Conservation (phyloP, 1,140 invertebrate species). For the Euura lappo region DNA sequence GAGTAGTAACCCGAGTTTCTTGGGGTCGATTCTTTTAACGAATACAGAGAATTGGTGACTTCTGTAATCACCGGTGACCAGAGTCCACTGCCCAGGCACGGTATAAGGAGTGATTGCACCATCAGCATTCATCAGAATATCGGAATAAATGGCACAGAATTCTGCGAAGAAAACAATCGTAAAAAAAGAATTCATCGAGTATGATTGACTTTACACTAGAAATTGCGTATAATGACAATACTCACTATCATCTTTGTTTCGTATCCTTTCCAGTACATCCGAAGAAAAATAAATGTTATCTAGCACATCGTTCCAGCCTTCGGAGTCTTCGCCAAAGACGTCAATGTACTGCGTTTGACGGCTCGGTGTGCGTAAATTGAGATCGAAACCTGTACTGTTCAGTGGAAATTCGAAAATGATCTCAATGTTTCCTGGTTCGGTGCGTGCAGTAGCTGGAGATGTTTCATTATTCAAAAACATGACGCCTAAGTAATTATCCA, state of each 20-base stretch:
- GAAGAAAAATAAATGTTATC: slow-evolving; percentile 37
- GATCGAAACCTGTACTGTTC: slow-evolving; percentile 27
- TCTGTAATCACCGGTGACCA: slow-evolving; percentile 35
- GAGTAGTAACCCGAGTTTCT: not conserved
- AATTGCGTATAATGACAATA: slow-evolving; percentile 2
- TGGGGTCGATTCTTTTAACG: not conserved
- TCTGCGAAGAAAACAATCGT: slow-evolving; percentile 24
- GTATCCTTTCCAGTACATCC: slow-evolving; percentile 20
- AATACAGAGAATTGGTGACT: slow-evolving; percentile 34
- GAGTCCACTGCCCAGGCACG: slow-evolving; percentile 36
- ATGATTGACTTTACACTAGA: slow-evolving; percentile 19
- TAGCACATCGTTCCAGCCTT: slow-evolving; percentile 27
- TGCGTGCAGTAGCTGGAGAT: slow-evolving; percentile 25
- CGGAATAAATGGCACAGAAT: slow-evolving; percentile 37
- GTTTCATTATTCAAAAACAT: slow-evolving; percentile 1
- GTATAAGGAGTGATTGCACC: slow-evolving; percentile 29
- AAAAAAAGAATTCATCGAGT: not conserved
- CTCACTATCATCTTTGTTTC: slow-evolving; percentile 24
- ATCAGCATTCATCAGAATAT: slow-evolving; percentile 31
- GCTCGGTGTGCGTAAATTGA: slow-evolving; percentile 30
- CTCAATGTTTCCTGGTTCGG: slow-evolving; percentile 28
- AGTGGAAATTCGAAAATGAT: slow-evolving; percentile 31
- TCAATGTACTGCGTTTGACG: slow-evolving; percentile 31
- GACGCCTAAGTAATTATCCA: not conserved
- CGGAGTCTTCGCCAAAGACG: slow-evolving; percentile 30